Percentiles rank a stretch among this genome's conserved stretches.
phyloP scores from a whole-genome alignment of 2,113 vertebrate species.

The Lepus europaeus region DNA sequence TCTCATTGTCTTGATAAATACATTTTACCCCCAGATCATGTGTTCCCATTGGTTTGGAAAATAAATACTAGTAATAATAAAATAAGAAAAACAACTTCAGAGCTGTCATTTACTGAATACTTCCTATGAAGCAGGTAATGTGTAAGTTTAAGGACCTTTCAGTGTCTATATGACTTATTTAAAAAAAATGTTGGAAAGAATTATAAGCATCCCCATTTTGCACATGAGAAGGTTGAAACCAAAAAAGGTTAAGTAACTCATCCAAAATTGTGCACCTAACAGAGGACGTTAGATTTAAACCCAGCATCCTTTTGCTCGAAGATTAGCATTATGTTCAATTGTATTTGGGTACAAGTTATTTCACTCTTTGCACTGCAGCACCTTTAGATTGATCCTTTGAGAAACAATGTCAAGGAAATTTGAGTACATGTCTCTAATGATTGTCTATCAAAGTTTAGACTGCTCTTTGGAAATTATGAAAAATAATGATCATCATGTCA shows the following conservation, averaged over 20 bases:
- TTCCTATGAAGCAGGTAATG: background rate
- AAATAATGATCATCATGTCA: background rate
- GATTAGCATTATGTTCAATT: slow-evolving; percentile 47
- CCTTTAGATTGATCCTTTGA: slow-evolving; percentile 33
- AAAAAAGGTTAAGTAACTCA: slow-evolving; percentile 5
- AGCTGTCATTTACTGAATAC: background rate
- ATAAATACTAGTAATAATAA: background rate
- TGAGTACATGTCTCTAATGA: slow-evolving; percentile 21
- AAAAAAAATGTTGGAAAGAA: background rate
- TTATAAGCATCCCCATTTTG: background rate
- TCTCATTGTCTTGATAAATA: slow-evolving; percentile 13
- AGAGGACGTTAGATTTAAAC: slow-evolving; percentile 28
- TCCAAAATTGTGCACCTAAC: background rate
- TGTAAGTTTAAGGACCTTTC: background rate
- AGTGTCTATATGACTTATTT: slow-evolving; percentile 1
- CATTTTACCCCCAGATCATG: background rate
- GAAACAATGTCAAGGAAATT: slow-evolving; percentile 42
- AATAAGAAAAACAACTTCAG: background rate
- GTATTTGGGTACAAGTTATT: slow-evolving; percentile 16
- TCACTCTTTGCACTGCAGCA: background rate
- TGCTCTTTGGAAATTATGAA: slow-evolving; percentile 35
- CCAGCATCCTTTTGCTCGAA: background rate
- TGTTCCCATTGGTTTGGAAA: slow-evolving; percentile 14
- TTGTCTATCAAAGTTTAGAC: slow-evolving; percentile 32
- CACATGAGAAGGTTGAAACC: slow-evolving; percentile 59